These are phyloP conservation scores for Drosophila mimica DNA, from an alignment of 2,888 invertebrate species.

Conservation along the genomic window DNA sequence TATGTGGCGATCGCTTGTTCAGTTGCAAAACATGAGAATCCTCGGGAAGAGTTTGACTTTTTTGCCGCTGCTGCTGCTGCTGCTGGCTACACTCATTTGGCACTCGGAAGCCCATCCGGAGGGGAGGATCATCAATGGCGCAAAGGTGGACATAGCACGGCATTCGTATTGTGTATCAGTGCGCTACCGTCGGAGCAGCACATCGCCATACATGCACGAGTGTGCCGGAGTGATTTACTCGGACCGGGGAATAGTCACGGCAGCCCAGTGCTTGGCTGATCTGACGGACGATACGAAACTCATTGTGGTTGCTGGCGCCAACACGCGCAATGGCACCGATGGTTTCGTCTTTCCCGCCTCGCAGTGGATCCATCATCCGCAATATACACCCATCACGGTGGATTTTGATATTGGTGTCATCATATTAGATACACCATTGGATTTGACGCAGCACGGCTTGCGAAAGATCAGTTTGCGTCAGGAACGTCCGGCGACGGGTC, in stretches of 20 bases:
- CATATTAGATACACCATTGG: conserved; percentile 85
- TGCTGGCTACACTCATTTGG: conserved; percentile 3
- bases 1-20: conserved; percentile 24
- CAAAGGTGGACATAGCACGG: conserved; percentile 61
- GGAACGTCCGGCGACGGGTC: conserved; percentile 67
- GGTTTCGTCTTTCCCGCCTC: conserved; percentile 70
- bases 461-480: conserved; percentile 80
- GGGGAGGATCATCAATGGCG: conserved; percentile 74
- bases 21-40: conserved; percentile 37
- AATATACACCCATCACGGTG: conserved; percentile 78
- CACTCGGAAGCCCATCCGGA: conserved; percentile 26
- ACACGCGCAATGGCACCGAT: conserved; percentile 73
- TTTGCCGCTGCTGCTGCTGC: conserved; percentile 39
- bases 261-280: conserved; percentile 78
- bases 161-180: conserved; percentile 80
- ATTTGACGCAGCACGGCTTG: conserved; percentile 82
- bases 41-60: conserved; percentile 19
- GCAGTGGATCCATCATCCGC: conserved; percentile 72
- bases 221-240: conserved; percentile 81
- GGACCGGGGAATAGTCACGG: conserved; percentile 73
- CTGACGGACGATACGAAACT: conserved; percentile 55
- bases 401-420: conserved; percentile 85
- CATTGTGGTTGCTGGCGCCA: conserved; percentile 73
- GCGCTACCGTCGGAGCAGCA: conserved; percentile 65
- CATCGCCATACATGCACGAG: conserved; percentile 68